These are phyloP conservation scores for Sinonovacula constricta DNA, from an alignment of 1,140 invertebrate genomes.

Conservation along the genomic window DNA sequence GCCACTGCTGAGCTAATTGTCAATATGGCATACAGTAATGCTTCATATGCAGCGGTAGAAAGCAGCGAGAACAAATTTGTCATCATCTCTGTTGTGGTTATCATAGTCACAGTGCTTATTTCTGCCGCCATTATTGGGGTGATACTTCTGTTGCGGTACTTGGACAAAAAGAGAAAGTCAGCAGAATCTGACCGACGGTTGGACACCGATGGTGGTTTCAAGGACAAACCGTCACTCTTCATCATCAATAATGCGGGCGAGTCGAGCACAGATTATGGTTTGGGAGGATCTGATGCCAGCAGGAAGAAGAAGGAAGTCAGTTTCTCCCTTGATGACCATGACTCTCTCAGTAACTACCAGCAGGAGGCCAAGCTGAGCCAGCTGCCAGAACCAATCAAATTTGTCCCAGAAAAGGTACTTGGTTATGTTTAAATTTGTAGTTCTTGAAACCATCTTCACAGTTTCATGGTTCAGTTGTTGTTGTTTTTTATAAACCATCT, in stretches of 20 bases:
- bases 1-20: slow-evolving; percentile 24
- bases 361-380: slow-evolving; percentile 6
- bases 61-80: slow-evolving; percentile 31
- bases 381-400: slow-evolving; percentile 18
- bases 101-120: slow-evolving; percentile 28
- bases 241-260: slow-evolving; percentile 42
- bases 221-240: slow-evolving; percentile 22
- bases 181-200: not conserved
- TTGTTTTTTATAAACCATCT: too few species aligned
- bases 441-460: too few species aligned
- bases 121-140: slow-evolving; percentile 35
- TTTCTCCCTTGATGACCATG: slow-evolving; percentile 58
- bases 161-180: slow-evolving; percentile 26
- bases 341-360: slow-evolving; percentile 41
- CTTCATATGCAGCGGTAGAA: not conserved
- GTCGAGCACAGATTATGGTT: slow-evolving; percentile 28
- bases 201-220: not conserved
- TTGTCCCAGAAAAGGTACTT: slow-evolving; percentile 43
- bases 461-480: too few species aligned
- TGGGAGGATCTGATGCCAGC: not conserved
- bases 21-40: slow-evolving; percentile 35
- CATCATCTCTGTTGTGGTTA: slow-evolving; percentile 41
- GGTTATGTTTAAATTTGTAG: too few species aligned
- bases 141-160: slow-evolving; percentile 29
- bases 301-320: slow-evolving; percentile 66